phyloP scores from a whole-genome alignment of 2,888 invertebrate genomes.

The Thereva nobilitata region DNA sequence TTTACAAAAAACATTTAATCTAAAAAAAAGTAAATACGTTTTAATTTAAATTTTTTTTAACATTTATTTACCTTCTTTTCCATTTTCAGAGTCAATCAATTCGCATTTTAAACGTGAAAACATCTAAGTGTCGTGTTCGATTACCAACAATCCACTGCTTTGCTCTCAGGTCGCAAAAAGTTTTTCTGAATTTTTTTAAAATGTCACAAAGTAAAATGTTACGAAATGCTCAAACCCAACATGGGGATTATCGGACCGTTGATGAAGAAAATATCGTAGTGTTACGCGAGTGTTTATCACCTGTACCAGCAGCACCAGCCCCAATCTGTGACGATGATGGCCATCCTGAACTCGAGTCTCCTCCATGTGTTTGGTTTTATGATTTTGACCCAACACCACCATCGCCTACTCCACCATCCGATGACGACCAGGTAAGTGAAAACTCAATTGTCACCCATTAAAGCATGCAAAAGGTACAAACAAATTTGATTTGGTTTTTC shows the following conservation, averaged over 20 bases:
- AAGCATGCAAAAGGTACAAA: constrained; percentile 14
- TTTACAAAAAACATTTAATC: too few relatives aligned
- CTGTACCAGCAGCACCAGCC: constrained; percentile 39
- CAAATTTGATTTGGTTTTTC: too few relatives aligned
- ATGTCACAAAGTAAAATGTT: constrained; percentile 41
- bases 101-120: too few relatives aligned
- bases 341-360: background rate
- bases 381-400: constrained; percentile 18
- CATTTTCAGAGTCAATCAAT: too few relatives aligned
- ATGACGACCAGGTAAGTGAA: constrained; percentile 31
- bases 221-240: constrained; percentile 50
- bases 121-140: background rate
- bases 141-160: background rate
- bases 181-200: constrained; percentile 17
- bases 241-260: constrained; percentile 47
- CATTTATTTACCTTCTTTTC: too few relatives aligned
- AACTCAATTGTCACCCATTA: constrained; percentile 17
- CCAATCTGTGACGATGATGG: constrained; percentile 47
- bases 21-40: too few relatives aligned
- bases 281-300: constrained; percentile 44
- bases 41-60: too few relatives aligned
- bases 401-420: background rate
- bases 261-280: constrained; percentile 53
- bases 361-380: constrained; percentile 39
- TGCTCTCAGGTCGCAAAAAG: background rate